Base-by-base conservation (phyloP, 2,113 vertebrate genomes). In the Anhinga anhinga region DNA sequence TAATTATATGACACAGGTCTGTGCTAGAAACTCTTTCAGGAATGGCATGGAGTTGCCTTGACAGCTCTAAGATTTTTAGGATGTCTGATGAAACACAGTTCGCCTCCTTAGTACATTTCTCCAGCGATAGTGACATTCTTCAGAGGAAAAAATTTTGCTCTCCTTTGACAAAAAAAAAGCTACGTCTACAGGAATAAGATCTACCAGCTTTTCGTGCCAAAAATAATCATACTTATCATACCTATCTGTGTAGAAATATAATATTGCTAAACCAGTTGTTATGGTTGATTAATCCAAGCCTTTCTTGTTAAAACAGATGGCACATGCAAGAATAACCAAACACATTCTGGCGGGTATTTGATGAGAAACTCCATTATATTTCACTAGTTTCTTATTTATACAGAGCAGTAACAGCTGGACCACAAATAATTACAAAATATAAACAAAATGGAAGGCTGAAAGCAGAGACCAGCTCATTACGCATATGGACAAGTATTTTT, bases 231-330 rank as follows among this genome's bases (percentile, higher is more conserved):
- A 66, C 63, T 95, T 82, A 77, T 58, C 92, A 96, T 96, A 86
- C 69, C 25, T 2, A 86, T 91, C 82, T 93, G 88, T 92, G 93
- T 93, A 89, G 80, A 85, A 90, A 92, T 66, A 55, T 11, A 96
- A 71, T 86, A 86, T 52, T 58, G 5, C 36, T 96, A 96, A 96
- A 86, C 40, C 80, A 82, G 62, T 96, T 96, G 95, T 95, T 94
- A 93, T 9, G 38, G 72, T 50, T 96, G 74, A 88, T 96, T 96
- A 97, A 95, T 96, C 81, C 86, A 95, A 94, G 66, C 30, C 49
- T 49, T 77, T 92, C 87, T 93, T 77, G 79, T 76, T 91, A 93
- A 91, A 95, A 91, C 90, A 97, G 83, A 97, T 90, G 92, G 80
- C 95, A 96, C 73, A 88, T 69, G 74, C 53, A 91, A 88, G 66